Evolutionary conservation across 2,113 vertebrate genomes (phyloP).

Genomic region (Electrona antarctica): DNA sequence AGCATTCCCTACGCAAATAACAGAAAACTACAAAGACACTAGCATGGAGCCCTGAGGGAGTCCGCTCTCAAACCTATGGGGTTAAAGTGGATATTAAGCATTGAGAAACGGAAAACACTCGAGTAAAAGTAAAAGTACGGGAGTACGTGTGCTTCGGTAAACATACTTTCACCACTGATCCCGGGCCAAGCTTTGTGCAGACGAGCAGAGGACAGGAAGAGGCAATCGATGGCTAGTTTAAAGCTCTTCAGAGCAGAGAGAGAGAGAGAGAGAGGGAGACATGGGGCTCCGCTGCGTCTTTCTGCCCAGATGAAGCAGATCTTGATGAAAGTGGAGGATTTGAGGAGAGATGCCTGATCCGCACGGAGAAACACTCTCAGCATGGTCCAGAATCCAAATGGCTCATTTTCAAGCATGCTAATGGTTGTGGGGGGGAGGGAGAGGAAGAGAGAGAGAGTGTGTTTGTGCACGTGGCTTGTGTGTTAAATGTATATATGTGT

Average conservation of each 20-base stretch:
- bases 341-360: constrained; percentile 28
- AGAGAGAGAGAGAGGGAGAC: constrained; percentile 36
- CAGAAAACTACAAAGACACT: too few relatives aligned
- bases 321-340: constrained; percentile 65
- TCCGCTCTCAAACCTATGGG: constrained; percentile 33
- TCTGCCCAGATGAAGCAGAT: constrained; percentile 54
- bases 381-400: constrained; percentile 63
- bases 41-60: too few relatives aligned
- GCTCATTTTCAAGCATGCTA: constrained; percentile 29
- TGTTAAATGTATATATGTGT: constrained; percentile 20
- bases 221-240: constrained; percentile 68
- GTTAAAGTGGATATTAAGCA: not conserved
- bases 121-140: too few relatives aligned
- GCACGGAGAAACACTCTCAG: constrained; percentile 23
- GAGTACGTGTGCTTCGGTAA: too few relatives aligned
- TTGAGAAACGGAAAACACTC: constrained; percentile 19
- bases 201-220: constrained; percentile 40
- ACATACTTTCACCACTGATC: constrained; percentile 8
- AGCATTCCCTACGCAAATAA: too few relatives aligned
- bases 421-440: not conserved
- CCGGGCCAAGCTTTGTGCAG: constrained; percentile 38
- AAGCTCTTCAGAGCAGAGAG: constrained; percentile 47
- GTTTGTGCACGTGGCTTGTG: too few relatives aligned
- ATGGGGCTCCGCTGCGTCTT: constrained; percentile 37
- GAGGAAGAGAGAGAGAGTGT: not conserved